Evolutionary conservation across 2,888 invertebrate genomes (phyloP).

Genomic region (Chrysolina oricalcia): DNA sequence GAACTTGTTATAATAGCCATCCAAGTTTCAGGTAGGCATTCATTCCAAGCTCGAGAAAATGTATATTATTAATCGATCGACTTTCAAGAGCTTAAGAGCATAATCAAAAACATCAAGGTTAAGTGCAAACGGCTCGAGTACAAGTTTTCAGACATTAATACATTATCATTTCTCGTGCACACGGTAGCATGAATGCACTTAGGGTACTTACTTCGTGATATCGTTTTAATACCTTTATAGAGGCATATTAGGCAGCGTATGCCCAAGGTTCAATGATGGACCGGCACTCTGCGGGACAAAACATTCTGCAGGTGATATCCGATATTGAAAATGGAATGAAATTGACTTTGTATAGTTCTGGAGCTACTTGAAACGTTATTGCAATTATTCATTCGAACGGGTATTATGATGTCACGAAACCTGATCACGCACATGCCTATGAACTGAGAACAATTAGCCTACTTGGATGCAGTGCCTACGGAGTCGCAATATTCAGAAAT

Average conservation of each 20-base stretch:
- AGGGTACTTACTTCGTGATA: neutral
- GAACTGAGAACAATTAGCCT: too few relatives aligned
- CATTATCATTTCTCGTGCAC: neutral
- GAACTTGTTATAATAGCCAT: slow-evolving; percentile 10
- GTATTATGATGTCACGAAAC: too few relatives aligned
- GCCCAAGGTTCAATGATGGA: too few relatives aligned
- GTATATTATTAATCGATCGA: slow-evolving; percentile 18
- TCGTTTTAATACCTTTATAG: slow-evolving; percentile 6
- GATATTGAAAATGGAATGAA: too few relatives aligned
- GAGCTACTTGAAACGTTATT: too few relatives aligned
- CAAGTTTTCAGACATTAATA: slow-evolving; percentile 11
- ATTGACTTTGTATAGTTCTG: too few relatives aligned
- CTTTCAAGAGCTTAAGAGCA: neutral
- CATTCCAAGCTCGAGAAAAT: slow-evolving; percentile 5
- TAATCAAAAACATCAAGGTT: slow-evolving; percentile 26
- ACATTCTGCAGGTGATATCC: too few relatives aligned
- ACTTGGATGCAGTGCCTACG: too few relatives aligned
- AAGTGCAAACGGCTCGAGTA: slow-evolving; percentile 9
- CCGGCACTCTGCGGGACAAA: too few relatives aligned
- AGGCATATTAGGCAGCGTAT: neutral
- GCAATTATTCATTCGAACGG: too few relatives aligned
- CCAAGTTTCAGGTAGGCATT: neutral
- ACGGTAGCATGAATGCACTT: slow-evolving; percentile 1
- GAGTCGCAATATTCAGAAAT: too few relatives aligned
- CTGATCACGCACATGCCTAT: too few relatives aligned